A percentile compares a stretch with the other conserved stretches of the same genome.
Conservation (phyloP, 2,888 invertebrate species). For the Falcaria lacertinaria region DNA sequence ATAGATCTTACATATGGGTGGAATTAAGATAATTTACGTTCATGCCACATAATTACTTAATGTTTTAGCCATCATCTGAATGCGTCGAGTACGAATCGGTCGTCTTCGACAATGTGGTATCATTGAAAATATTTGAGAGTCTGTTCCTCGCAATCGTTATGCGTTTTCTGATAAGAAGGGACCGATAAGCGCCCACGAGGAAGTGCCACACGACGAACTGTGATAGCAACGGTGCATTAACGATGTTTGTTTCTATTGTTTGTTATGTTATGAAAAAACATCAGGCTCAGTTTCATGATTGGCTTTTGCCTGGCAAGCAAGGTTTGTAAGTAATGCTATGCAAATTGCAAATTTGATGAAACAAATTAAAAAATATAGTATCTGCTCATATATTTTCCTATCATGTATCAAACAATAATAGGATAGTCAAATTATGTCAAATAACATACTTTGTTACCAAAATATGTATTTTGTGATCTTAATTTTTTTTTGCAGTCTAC, state of each 20-base stretch:
- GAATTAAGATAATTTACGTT: conserved; percentile 8
- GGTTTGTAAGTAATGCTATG: no score
- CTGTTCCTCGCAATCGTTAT: conserved; percentile 39
- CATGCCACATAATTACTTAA: conserved; percentile 8
- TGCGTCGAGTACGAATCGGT: not conserved
- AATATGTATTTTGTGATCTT: no score
- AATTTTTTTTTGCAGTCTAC: conserved; percentile 23
- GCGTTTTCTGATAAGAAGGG: conserved; percentile 51
- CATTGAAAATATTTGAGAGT: conserved; percentile 14
- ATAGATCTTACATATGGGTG: conserved; percentile 26
- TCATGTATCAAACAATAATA: no score
- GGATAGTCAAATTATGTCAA: no score
- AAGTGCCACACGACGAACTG: conserved; percentile 38
- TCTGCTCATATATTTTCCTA: no score
- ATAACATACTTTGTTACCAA: no score
- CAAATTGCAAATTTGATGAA: no score
- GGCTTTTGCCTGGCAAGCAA: no score
- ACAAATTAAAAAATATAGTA: no score
- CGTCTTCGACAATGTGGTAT: conserved; percentile 13
- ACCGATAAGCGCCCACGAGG: conserved; percentile 57
- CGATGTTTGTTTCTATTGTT: conserved; percentile 4
- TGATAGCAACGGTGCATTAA: conserved; percentile 29
- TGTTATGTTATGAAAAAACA: no score
- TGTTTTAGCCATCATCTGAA: conserved; percentile 5
- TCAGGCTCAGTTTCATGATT: no score